Evolutionary conservation across 2,888 invertebrate species (phyloP).

Genomic region (Mylabris sibirica): DNA sequence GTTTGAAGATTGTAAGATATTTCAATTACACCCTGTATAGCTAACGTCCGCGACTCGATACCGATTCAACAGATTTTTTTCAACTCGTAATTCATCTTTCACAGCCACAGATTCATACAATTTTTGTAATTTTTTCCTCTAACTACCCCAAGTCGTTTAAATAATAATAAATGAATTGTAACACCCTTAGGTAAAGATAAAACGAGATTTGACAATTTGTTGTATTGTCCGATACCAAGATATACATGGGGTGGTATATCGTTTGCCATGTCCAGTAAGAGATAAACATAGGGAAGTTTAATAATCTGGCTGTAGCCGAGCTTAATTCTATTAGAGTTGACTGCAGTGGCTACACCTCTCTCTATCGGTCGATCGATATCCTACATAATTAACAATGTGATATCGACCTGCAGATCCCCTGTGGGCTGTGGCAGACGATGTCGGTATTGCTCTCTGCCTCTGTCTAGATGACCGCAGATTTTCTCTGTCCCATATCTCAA

Average conservation of each 20-base stretch:
- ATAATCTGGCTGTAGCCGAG: conserved; percentile 57
- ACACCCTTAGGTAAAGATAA: too few species aligned
- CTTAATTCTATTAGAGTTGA: conserved; percentile 58
- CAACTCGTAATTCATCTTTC: too few species aligned
- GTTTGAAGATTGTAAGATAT: too few species aligned
- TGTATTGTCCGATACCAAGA: neutral
- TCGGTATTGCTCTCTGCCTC: conserved; percentile 22
- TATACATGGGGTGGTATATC: neutral
- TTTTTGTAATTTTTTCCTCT: too few species aligned
- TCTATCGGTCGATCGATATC: conserved; percentile 57
- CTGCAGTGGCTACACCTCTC: conserved; percentile 57
- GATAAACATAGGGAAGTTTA: conserved; percentile 51
- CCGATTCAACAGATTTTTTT: neutral
- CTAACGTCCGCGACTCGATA: conserved; percentile 3
- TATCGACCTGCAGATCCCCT: conserved; percentile 56
- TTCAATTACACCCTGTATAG: too few species aligned
- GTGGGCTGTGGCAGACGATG: conserved; percentile 40
- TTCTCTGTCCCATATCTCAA: conserved; percentile 11
- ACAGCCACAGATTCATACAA: too few species aligned
- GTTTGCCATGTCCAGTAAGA: conserved; percentile 27
- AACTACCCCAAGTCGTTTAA: too few species aligned
- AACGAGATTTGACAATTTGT: neutral
- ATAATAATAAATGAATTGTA: too few species aligned
- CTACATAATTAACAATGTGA: conserved; percentile 61
- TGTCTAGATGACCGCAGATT: conserved; percentile 29